Evolutionary conservation across 37 sponge, comb jelly and placozoan genomes (phyloP).

Genomic region (Mnemiopsis leidyi): DNA sequence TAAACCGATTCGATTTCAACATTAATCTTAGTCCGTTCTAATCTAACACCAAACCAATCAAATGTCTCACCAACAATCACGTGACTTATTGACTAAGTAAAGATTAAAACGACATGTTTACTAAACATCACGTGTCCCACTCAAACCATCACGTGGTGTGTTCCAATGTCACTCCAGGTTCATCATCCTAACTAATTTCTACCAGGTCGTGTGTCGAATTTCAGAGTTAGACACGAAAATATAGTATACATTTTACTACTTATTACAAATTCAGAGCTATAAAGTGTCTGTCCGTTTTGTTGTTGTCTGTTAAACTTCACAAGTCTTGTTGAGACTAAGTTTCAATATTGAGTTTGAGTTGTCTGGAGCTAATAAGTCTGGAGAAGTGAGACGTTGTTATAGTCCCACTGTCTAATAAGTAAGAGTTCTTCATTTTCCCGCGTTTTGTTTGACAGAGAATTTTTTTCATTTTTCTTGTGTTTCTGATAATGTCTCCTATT

Average conservation of each 20-base stretch:
- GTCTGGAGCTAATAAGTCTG: no score
- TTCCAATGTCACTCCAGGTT: no score
- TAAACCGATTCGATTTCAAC: not conserved
- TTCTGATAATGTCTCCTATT: not conserved
- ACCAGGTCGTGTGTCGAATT: not conserved
- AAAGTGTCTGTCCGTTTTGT: no score
- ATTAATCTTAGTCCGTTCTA: not conserved
- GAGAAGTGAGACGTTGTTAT: no score
- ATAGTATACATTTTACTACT: no score
- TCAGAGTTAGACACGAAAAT: not conserved
- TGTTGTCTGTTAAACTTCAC: not conserved
- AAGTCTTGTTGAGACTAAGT: not conserved
- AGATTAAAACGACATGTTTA: no score
- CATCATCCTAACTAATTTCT: no score
- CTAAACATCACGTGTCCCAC: not conserved
- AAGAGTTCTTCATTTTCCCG: no score
- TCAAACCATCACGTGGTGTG: not conserved
- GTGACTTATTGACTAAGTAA: not conserved
- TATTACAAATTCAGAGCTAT: no score
- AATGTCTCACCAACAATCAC: not conserved
- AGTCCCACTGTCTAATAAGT: no score
- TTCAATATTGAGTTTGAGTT: not conserved
- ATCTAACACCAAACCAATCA: not conserved
- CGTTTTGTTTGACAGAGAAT: no score
- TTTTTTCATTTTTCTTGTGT: not conserved